Percentiles rank a stretch among this genome's conserved stretches.
phyloP scores from a whole-genome alignment of 2,888 invertebrate species.

The Eucera pruinosa region DNA sequence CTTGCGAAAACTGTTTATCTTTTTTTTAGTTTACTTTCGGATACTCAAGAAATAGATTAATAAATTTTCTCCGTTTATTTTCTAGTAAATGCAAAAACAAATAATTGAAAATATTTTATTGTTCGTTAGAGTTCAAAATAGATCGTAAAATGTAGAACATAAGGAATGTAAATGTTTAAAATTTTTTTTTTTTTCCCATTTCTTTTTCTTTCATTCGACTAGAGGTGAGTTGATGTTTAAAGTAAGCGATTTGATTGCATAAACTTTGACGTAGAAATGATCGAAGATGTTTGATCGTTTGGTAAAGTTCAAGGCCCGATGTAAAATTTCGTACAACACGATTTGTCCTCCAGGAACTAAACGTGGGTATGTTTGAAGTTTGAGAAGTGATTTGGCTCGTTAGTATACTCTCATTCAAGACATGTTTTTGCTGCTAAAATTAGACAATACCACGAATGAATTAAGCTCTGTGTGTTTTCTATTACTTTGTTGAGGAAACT shows the following conservation, averaged over 20 bases:
- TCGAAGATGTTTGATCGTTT: background rate
- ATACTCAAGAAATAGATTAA: no score
- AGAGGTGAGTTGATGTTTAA: no score
- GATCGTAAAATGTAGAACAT: no score
- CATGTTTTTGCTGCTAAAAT: background rate
- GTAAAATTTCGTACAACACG: background rate
- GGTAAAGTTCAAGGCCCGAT: slow-evolving; percentile 1
- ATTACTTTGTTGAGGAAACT: background rate
- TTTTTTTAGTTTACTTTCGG: background rate
- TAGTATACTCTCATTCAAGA: background rate
- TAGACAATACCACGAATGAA: slow-evolving; percentile 36
- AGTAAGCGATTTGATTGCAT: background rate
- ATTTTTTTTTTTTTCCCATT: no score
- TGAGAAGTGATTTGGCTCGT: slow-evolving; percentile 19
- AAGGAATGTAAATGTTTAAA: no score
- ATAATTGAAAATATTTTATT: no score
- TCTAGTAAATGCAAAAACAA: no score
- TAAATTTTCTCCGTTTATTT: no score
- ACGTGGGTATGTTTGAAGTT: slow-evolving; percentile 4
- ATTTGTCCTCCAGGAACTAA: slow-evolving; percentile 39
- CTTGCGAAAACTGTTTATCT: no score
- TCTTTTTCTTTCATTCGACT: background rate
- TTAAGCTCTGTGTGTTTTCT: background rate
- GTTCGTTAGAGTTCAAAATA: no score
- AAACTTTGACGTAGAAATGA: background rate